Evolutionary conservation across 53 echinoderm and acorn worm species (phyloP).

Genomic region (Temnopleurus reevesii): DNA sequence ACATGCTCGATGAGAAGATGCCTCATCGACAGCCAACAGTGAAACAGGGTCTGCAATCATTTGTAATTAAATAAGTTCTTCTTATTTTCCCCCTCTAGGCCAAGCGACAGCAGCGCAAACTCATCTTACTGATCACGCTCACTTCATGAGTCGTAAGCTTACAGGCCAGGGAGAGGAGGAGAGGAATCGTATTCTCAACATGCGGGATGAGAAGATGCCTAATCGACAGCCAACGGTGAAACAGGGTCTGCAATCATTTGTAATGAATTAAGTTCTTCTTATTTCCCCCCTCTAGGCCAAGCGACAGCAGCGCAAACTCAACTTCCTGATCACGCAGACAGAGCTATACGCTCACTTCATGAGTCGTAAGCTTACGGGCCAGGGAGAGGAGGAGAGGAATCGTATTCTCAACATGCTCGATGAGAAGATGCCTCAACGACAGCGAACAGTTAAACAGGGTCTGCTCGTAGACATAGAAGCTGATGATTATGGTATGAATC

Average conservation of each 20-base stretch:
- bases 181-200: conserved; percentile 81
- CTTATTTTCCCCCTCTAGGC: conserved; percentile 76
- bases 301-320: conserved; percentile 91
- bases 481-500: conserved; percentile 66
- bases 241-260: too few relatives aligned
- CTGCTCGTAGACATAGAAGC: conserved; percentile 92
- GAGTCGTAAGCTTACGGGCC: conserved; percentile 97
- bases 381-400: conserved; percentile 80
- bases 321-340: conserved; percentile 99
- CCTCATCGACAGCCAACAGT: conserved; percentile 74
- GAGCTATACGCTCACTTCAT: conserved; percentile 99
- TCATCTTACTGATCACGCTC: conserved; percentile 99
- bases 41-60: conserved; percentile 84
- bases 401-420: conserved; percentile 90
- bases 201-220: conserved; percentile 86
- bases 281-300: conserved; percentile 79
- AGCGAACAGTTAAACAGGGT: conserved; percentile 83
- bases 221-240: conserved; percentile 74
- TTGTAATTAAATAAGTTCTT: too few relatives aligned
- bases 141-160: conserved; percentile 98
- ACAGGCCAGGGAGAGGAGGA: conserved; percentile 91
- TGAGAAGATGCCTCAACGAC: conserved; percentile 74
- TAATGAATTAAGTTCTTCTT: too few relatives aligned
- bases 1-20: conserved; percentile 86
- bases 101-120: conserved; percentile 89